A percentile compares a stretch with the other conserved stretches of the same genome.
Evolutionary conservation across 1,140 invertebrate species (phyloP).

Genomic region (Drosophila littoralis): DNA sequence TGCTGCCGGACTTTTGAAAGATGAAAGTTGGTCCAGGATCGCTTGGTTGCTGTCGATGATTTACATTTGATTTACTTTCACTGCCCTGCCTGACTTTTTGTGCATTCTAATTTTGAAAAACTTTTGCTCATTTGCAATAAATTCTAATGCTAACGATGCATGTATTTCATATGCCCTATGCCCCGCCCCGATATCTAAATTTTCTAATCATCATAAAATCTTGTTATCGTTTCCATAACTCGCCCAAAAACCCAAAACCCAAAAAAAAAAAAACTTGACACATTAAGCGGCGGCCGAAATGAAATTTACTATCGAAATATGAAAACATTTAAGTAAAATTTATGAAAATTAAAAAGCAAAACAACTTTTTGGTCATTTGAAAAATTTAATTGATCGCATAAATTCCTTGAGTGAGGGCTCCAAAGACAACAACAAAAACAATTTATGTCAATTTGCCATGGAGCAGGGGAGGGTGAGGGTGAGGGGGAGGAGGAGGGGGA

Average conservation of each 20-base stretch:
- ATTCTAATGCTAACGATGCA: conserved; percentile 52
- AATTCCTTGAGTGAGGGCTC: conserved; percentile 50
- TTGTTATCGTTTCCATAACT: conserved; percentile 78
- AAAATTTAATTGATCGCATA: conserved; percentile 81
- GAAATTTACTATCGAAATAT: conserved; percentile 49
- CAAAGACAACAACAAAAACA: conserved; percentile 32
- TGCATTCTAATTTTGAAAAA: conserved; percentile 8
- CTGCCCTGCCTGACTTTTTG: conserved; percentile 15
- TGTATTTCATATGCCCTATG: conserved; percentile 3
- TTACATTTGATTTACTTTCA: conserved; percentile 79
- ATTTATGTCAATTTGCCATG: conserved; percentile 67
- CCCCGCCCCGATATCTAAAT: conserved; percentile 50
- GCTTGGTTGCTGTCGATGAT: conserved; percentile 67
- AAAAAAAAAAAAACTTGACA: conserved; percentile 51
- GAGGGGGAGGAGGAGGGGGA: conserved; percentile 9
- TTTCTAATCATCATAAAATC: conserved; percentile 83
- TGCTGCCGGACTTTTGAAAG: conserved; percentile 48
- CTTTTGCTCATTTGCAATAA: conserved; percentile 70
- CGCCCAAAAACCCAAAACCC: conserved; percentile 1
- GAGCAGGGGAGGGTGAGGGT: background rate
- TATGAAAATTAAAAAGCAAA: conserved; percentile 78
- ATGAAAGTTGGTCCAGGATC: conserved; percentile 67
- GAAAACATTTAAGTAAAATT: conserved; percentile 75
- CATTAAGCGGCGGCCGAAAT: conserved; percentile 62
- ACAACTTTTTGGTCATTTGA: conserved; percentile 76